These are phyloP conservation scores for Synodontis membranacea DNA, from an alignment of 2,113 vertebrate species.

Conservation along the genomic window DNA sequence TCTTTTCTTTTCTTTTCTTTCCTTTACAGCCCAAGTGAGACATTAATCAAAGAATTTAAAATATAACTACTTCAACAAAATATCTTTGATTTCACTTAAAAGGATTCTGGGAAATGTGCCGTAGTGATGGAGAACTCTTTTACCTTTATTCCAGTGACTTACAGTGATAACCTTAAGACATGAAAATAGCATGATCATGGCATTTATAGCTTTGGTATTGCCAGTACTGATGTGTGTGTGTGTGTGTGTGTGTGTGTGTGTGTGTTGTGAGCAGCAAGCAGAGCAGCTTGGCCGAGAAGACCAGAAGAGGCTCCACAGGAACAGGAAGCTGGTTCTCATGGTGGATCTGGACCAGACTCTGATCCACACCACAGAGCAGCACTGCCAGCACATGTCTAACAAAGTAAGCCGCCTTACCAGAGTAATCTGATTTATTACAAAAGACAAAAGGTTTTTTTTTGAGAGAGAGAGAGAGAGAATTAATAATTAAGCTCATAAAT, in stretches of 20 bases:
- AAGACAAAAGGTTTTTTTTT: too few relatives aligned
- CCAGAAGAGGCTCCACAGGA: slow-evolving; percentile 89
- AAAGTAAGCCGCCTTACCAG: slow-evolving; percentile 71
- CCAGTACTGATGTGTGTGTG: neutral
- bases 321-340: slow-evolving; percentile 94
- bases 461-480: too few relatives aligned
- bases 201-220: neutral
- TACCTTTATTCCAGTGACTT: neutral
- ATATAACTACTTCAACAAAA: too few relatives aligned
- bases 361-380: slow-evolving; percentile 96
- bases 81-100: too few relatives aligned
- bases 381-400: slow-evolving; percentile 91
- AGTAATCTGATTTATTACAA: neutral
- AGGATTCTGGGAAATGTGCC: too few relatives aligned
- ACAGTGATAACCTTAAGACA: neutral
- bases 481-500: too few relatives aligned
- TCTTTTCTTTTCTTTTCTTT: too few relatives aligned
- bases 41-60: too few relatives aligned
- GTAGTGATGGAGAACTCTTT: neutral
- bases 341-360: slow-evolving; percentile 97
- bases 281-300: slow-evolving; percentile 90
- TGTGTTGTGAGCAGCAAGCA: slow-evolving; percentile 82
- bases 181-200: neutral
- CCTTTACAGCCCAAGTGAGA: too few relatives aligned
- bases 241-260: neutral